Evolutionary conservation across 2,888 invertebrate genomes (phyloP), one percentile per base, ranked within the genome.

Genomic region (Ommatoiulus sabulosus): DNA sequence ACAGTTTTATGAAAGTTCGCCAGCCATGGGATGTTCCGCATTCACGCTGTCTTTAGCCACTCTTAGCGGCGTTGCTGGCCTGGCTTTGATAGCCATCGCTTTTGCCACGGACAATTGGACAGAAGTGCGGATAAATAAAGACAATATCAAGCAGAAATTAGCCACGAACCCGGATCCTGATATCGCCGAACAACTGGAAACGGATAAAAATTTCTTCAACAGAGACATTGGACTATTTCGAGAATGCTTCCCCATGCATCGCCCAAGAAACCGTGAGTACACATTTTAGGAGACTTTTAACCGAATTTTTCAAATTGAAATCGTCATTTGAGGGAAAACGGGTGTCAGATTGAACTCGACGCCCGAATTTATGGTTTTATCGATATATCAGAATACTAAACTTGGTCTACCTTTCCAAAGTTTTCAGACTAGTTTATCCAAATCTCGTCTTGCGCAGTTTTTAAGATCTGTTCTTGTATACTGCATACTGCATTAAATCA

Each of bases 71-170:
- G 97, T 98, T 93, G 96, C 98, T 92, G 97, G 98, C 92, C 96
- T 98, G 92, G 97, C 97, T 90, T 94, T 98, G 92, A 95, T 98
- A 93, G 96, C 97, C 92, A 97, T 98, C 93, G 97, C 98, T 92
- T 98, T 98, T 94, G 96, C 97, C 91, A 98, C 98, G 92, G 98
- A 98, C 94, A 98, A 98, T 94, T 98, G 98, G 98, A 95, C 97
- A 92, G 97, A 97, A 93, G 96, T 97, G 92, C 97, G 97, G 94
- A 98, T 98, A 91, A 96, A 96, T 93, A 95, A 97, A 92, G 95
- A 95, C 92, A 95, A 95, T 93, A 97, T 97, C 92, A 96, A 97
- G 72, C 48, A 85, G 80, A 89, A 89, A 46, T 85, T 88, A 35
- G 90, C 91, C 15, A 91, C 91, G 89, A 92, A 91, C 86, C 90